Percentiles rank a stretch among this genome's conserved stretches.
These are phyloP conservation scores for Lerista edwardsae DNA, from an alignment of 2,797 vertebrate genomes.

Conservation along the genomic window DNA sequence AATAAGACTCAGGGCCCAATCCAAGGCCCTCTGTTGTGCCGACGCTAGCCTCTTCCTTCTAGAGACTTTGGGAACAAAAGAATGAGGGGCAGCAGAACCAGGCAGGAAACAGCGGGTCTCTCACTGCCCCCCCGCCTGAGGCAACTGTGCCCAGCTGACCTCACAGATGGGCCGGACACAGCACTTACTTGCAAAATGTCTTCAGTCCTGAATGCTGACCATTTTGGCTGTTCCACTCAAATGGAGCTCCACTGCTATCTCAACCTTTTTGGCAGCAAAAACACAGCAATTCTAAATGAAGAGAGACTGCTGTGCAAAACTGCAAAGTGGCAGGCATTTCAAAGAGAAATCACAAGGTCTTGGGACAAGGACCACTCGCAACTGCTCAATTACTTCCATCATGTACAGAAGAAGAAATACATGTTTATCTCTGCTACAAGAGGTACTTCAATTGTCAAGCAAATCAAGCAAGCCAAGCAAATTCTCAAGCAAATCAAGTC, in stretches of 20 bases:
- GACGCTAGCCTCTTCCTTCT: too few relatives aligned
- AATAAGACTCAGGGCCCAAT: too few relatives aligned
- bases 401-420: constrained; percentile 25
- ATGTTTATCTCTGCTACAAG: constrained; percentile 29
- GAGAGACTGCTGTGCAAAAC: constrained; percentile 14
- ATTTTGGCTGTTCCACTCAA: background rate
- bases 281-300: fast-evolving
- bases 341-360: constrained; percentile 49
- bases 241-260: background rate
- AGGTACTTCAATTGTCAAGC: constrained; percentile 51
- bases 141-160: too few relatives aligned
- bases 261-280: constrained; percentile 42
- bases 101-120: too few relatives aligned
- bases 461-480: too few relatives aligned
- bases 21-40: too few relatives aligned
- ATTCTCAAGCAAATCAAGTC: too few relatives aligned
- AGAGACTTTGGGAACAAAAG: too few relatives aligned
- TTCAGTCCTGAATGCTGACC: background rate
- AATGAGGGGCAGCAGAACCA: too few relatives aligned
- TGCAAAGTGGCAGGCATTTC: constrained; percentile 45
- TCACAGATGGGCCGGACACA: too few relatives aligned
- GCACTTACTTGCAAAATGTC: background rate
- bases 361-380: constrained; percentile 69
- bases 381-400: constrained; percentile 66
- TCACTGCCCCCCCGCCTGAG: too few relatives aligned